Base-by-base conservation (phyloP, 92 coral and sea anemone species). In the Epizoanthus illoricatus region DNA sequence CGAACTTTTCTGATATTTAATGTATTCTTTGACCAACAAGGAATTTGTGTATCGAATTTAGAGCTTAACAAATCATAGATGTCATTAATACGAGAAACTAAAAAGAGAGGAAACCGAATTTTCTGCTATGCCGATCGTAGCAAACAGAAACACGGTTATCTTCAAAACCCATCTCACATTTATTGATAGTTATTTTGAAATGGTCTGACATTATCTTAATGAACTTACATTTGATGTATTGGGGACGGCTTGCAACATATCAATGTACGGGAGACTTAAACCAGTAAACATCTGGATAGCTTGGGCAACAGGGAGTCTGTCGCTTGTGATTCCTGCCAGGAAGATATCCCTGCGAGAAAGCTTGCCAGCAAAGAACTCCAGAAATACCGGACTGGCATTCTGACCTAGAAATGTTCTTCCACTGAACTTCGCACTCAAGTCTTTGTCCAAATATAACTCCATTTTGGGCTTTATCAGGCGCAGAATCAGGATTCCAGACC, bases 351-450 rank as follows among this genome's bases (percentile, higher is more conserved):
- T 69, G 17, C 87, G 71, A 4, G 78, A 71, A 9, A 69, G 71
- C 61, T 87, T 97, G 10, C 98, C 97, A 36, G 88, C 93, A 28
- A 90, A 85, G 42, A 97, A 83, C 81, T 97, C 98, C 9, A 91
- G 84, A 33, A 67, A 71, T 4, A 87, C 90, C 1, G 94, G 89
- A 33, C 74, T 80, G 2, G 92, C 91, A 18, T 78, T 86, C 71
- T 70, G 76, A 5, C 90, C 91, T 40, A 87, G 68, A 63, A 74
- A 92, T 9, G 97, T 81, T 47, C 56, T 69, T 59, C 99, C 99
- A 7, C 88, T 74, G 75, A 97, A 97, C 81, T 94, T 93, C 21
- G 91, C 94, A 55, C 85, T 85, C 63, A 94, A 15, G 19, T 92
- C 86, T 13, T 84, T 80, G 13, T 84, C 90, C 43, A 97, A 74